Conservation (phyloP, 2,797 vertebrate genomes). For the Dermochelys coriacea region DNA sequence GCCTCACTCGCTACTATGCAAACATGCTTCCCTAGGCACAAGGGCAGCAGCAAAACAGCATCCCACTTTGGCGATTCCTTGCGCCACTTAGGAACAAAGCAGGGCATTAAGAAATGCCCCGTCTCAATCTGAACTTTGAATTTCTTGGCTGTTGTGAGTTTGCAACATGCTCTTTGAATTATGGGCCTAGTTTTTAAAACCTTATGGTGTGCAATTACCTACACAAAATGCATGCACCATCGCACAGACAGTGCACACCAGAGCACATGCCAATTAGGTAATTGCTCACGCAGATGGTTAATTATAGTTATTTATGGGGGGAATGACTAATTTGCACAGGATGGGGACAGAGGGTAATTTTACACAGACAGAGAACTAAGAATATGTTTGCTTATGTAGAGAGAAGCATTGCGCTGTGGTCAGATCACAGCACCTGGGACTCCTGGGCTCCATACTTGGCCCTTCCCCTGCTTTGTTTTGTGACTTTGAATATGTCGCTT, state of each 20-base stretch:
- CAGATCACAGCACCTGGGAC: rapidly evolving
- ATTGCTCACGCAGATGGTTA: neutral
- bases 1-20: neutral
- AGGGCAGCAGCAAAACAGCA: neutral
- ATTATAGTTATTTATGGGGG: neutral
- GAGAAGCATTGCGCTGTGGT: neutral
- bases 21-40: slow-evolving; percentile 7
- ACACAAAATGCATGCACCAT: neutral
- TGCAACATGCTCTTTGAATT: slow-evolving; percentile 8
- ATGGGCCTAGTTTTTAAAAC: neutral
- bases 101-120: neutral
- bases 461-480: neutral
- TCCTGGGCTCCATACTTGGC: rapidly evolving
- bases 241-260: neutral
- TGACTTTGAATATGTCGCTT: neutral
- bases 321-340: neutral
- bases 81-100: neutral
- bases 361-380: neutral
- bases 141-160: slow-evolving; percentile 1
- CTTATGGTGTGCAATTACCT: neutral
- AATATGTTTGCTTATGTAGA: neutral
- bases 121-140: neutral
- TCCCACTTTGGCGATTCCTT: neutral
- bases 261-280: neutral
- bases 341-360: neutral